Conservation (phyloP, 2,113 vertebrate genomes). For the Elanus axillaris region DNA sequence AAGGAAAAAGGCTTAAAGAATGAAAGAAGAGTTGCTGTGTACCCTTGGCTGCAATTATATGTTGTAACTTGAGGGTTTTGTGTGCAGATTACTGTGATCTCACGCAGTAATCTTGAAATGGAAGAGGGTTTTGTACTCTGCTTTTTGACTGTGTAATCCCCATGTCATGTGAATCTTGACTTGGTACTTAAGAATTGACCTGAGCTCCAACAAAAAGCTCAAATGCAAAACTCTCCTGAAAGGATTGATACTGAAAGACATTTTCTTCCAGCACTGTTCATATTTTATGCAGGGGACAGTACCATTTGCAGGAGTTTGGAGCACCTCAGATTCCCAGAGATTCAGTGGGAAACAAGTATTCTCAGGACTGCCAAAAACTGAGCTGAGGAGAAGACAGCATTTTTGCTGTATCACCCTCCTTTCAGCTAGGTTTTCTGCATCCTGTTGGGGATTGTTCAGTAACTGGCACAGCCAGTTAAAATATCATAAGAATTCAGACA, state of each 20-base stretch:
- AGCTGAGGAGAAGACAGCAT: background rate
- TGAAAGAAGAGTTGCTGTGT: constrained; percentile 9
- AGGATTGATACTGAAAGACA: background rate
- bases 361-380: background rate
- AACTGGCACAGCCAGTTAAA: background rate
- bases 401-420: background rate
- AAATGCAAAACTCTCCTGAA: background rate
- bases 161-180: constrained; percentile 6
- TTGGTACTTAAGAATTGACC: background rate
- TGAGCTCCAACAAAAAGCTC: background rate
- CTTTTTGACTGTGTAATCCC: constrained; percentile 47
- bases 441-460: background rate
- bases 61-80: constrained; percentile 40
- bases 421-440: background rate
- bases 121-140: constrained; percentile 56
- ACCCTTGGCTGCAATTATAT: constrained; percentile 17
- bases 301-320: background rate
- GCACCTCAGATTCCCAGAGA: background rate
- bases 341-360: background rate
- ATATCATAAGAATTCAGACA: background rate
- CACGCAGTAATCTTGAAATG: constrained; percentile 44
- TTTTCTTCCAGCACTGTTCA: background rate
- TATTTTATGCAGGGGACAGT: background rate
- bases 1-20: background rate
- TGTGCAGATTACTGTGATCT: constrained; percentile 61